Evolutionary conservation across 2,113 vertebrate species (phyloP), one percentile per base, ranked within the genome.

Genomic region (Aramus guarauna): DNA sequence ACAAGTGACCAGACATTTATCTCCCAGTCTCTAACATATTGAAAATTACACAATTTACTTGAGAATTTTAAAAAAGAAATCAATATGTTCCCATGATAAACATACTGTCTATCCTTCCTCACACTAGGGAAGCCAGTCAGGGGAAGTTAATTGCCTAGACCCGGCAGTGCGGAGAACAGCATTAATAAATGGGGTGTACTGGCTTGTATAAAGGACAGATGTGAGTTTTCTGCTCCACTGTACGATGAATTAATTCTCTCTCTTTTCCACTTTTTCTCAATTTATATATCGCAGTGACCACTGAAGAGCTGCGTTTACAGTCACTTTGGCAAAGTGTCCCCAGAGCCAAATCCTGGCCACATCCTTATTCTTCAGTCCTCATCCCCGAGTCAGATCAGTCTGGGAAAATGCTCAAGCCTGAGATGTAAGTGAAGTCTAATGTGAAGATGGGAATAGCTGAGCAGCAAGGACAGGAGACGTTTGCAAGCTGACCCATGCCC

Each of bases 121-220:
- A 77, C 94, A 69, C 81, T 96, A 60, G 59, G 91, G 91, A 98
- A 98, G 91, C 81, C 78, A 96, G 96, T 97, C 96, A 97, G 66
- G 79, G 84, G 90, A 96, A 98, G 94, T 98, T 98, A 98, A 98
- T 98, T 98, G 97, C 95, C 94, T 97, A 94, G 96, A 97, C 94
- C 82, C 89, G 52, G 89, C 96, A 97, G 96, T 91, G 95, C 74
- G 11, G 69, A 97, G 97, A 97, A 97, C 92, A 97, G 93, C 96
- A 97, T 97, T 98, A 98, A 98, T 98, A 98, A 98, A 98, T 98
- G 98, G 97, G 94, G 97, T 98, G 97, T 97, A 98, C 95, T 98
- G 97, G 94, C 85, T 98, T 98, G 98, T 96, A 96, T 96, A 97
- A 97, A 96, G 95, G 98, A 98, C 98, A 98, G 98, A 98, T 98